phyloP scores from a whole-genome alignment of 2,797 vertebrate species.

The Cossypha heuglini region DNA sequence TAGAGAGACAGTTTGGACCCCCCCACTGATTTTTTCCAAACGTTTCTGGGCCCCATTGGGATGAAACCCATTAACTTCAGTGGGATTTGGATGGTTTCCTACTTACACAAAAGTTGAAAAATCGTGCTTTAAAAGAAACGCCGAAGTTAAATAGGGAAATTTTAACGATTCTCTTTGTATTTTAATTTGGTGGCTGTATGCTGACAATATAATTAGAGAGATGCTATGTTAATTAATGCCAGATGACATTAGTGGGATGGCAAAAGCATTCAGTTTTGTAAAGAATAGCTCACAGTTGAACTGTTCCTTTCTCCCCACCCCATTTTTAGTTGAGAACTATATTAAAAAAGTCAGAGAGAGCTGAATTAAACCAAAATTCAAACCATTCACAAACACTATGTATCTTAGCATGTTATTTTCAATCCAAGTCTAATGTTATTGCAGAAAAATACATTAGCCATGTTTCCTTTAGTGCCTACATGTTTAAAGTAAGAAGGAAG shows the following conservation, averaged over 20 bases:
- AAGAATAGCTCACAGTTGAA: slow-evolving; percentile 12
- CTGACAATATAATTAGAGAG: slow-evolving; percentile 54
- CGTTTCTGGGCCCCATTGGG: not conserved
- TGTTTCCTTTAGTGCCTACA: not conserved
- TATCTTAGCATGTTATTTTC: not conserved
- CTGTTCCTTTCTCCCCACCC: not conserved
- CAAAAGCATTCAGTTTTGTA: slow-evolving; percentile 10
- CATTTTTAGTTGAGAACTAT: not conserved
- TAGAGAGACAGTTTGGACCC: not conserved
- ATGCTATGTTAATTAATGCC: slow-evolving; percentile 47
- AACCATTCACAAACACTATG: not conserved
- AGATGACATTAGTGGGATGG: slow-evolving; percentile 26
- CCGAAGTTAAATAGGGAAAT: not conserved
- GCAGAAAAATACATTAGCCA: not conserved
- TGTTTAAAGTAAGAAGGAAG: not conserved
- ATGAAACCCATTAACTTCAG: slow-evolving; percentile 16
- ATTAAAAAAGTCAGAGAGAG: not conserved
- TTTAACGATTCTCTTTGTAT: slow-evolving; percentile 26
- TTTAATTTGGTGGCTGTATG: slow-evolving; percentile 33
- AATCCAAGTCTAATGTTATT: not conserved
- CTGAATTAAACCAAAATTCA: not conserved
- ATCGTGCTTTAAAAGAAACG: not conserved
- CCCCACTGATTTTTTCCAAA: not conserved
- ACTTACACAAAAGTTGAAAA: slow-evolving; percentile 22
- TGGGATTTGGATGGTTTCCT: slow-evolving; percentile 39